Base-by-base conservation (phyloP, 2,888 invertebrate species). In the Eristalis intricaria region DNA sequence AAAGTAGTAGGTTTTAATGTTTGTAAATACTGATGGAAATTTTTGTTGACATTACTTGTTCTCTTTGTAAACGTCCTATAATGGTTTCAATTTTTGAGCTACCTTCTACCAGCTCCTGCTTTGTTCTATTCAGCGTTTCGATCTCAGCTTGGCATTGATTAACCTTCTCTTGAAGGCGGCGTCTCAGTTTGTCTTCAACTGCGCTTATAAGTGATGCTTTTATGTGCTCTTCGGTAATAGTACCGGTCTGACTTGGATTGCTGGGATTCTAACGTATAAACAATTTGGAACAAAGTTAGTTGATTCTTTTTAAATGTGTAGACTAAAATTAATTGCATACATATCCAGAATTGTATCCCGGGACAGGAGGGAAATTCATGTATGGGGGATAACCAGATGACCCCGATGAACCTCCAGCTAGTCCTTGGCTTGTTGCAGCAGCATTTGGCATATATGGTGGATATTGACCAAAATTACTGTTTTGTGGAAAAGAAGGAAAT, bases 171-270 rank as follows among this genome's bases (percentile, higher is more conserved):
- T 96, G 96, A 89, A 99, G 95, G 88, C 97, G 95, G 86, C 98
- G 94, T 90, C 96, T 95, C 89, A 99, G 93, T 93, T 98, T 99
- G 92, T 99, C 99, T 93, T 99, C 98, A 0, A 99, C 97, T 29
- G 99, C 99, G 78, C 98, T 98, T 22, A 99, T 93, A 26, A 99
- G 94, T 0, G 99, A 99, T 32, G 97, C 98, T 91, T 97, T 96
- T 88, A 99, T 97, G 92, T 99, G 98, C 91, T 99, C 98, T 90
- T 99, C 98, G 66, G 98, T 97, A 80, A 98, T 98, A n/a, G 98
- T 98, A 23, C 97, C 97, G 40, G 93, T 94, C 79, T 95, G 94
- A 74, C 94, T 94, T 22, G 93, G 92, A 90, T 94, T 92, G 19
- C 86, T 91, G 22, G 92, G 89, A 81, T 91, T 92, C 92, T 93